A percentile compares a stretch with the other conserved stretches of the same genome.
phyloP scores from a whole-genome alignment of 2,888 invertebrate genomes.

The Lydus trimaculatus region DNA sequence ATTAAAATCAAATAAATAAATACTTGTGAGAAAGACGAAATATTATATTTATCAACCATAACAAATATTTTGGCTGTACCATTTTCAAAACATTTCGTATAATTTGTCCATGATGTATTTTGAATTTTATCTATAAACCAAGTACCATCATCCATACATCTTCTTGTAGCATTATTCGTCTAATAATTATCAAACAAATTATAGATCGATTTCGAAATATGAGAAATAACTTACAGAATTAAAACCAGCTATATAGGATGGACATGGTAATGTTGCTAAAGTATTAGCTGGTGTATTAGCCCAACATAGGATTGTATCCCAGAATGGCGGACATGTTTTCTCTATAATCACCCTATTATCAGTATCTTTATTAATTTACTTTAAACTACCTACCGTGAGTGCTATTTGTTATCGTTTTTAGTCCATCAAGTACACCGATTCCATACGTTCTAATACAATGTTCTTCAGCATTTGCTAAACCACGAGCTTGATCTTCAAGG shows the following conservation, averaged over 20 bases:
- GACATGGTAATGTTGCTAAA: slow-evolving; percentile 60
- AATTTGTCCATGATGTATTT: slow-evolving; percentile 63
- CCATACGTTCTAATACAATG: slow-evolving; percentile 27
- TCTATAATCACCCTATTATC: slow-evolving; percentile 37
- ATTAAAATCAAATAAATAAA: not conserved
- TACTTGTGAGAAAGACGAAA: slow-evolving; percentile 14
- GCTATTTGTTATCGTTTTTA: not conserved
- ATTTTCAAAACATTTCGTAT: slow-evolving; percentile 60
- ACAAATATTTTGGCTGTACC: slow-evolving; percentile 58
- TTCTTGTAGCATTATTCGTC: slow-evolving; percentile 61
- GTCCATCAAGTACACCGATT: slow-evolving; percentile 16
- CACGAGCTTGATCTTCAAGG: slow-evolving; percentile 17
- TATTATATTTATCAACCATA: slow-evolving; percentile 40
- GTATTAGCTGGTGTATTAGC: slow-evolving; percentile 61
- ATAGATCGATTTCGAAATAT: not conserved
- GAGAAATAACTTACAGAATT: slow-evolving; percentile 35
- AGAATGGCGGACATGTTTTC: slow-evolving; percentile 62
- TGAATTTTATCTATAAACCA: slow-evolving; percentile 61
- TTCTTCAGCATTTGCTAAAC: slow-evolving; percentile 14
- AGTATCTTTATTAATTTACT: not conserved
- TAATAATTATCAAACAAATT: slow-evolving; percentile 41
- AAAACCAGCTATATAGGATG: slow-evolving; percentile 64
- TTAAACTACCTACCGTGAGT: not conserved
- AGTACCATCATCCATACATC: slow-evolving; percentile 61
- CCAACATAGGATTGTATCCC: slow-evolving; percentile 68